phyloP scores from a whole-genome alignment of 37 sponge, comb jelly and placozoan genomes.

The Chondrilla cf. caribensis region DNA sequence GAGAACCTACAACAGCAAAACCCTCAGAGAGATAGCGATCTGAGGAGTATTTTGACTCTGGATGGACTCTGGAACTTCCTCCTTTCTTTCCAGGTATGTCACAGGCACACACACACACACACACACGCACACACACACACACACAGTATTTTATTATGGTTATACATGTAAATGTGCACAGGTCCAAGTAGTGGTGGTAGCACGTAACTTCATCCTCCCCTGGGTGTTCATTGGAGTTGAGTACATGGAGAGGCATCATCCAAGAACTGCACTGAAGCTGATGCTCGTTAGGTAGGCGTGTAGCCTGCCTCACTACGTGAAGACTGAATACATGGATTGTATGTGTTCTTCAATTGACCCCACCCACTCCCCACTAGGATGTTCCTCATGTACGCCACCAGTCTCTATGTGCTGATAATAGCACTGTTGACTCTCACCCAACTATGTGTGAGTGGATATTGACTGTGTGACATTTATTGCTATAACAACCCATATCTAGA shows the following conservation, averaged over 20 bases:
- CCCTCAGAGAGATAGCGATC: not conserved
- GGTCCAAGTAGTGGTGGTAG: conserved; percentile 61
- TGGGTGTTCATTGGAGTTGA: conserved; percentile 36
- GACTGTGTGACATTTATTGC: too few relatives aligned
- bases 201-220: conserved; percentile 53
- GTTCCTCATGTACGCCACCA: conserved; percentile 64
- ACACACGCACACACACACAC: not conserved
- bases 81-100: conserved; percentile 54
- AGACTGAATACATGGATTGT: not conserved
- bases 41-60: not conserved
- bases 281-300: conserved; percentile 48
- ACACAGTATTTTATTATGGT: not conserved
- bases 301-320: not conserved
- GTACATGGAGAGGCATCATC: conserved; percentile 55
- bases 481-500: not conserved
- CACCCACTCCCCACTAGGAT: conserved; percentile 24
- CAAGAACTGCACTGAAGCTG: conserved; percentile 72
- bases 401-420: conserved; percentile 63
- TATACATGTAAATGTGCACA: conserved; percentile 12
- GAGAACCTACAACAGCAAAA: conserved; percentile 28
- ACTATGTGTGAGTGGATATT: conserved; percentile 56
- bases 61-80: conserved; percentile 46
- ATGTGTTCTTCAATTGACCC: not conserved
- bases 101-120: not conserved
- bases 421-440: conserved; percentile 47